Base-by-base conservation (phyloP, 2,113 vertebrate species). In the Benitochromis conjunctus region DNA sequence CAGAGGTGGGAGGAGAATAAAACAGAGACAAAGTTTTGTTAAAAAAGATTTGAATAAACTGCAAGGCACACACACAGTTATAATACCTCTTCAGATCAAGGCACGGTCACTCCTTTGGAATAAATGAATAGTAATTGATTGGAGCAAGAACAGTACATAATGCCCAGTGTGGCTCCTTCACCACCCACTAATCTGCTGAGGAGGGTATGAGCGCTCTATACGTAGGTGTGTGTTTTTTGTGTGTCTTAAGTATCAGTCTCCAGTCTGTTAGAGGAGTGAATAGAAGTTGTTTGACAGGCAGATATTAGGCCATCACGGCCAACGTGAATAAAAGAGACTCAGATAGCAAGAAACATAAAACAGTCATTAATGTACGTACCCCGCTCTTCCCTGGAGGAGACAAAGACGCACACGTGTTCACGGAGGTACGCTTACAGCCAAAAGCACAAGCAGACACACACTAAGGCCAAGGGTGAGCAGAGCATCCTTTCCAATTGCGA, bases 101-200 rank as follows among this genome's bases (percentile, higher is more conserved):
- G 60, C 87, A 88, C 48, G 91, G 92, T 93, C 93, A 90, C 86
- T 90, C 89, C 88, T 94, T 93, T 92, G 81, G 92, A 93, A 93
- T 91, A 94, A 89, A 94, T 95, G 93, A 95, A 95, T 93, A 94
- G 93, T 95, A 93, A 94, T 93, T 95, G 94, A 95, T 95, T 94
- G 89, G 89, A 86, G 91, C 77, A 94, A 92, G 92, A 94, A 89
- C 86, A 89, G 85, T 16, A 77, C 88, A 92, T 90, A 88, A 93
- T 93, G 90, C 91, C 79, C 89, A 84, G 89, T 78, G 91, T 92
- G 91, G 88, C 90, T 92, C 92, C 91, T 92, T 90, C 89, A 91
- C 81, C 92, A 90, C 92, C 93, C 93, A 93, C 91, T 90, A 91
- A 91, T 94, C 89, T 84, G 51, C 77, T 18, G 62, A 91, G 91